These are phyloP conservation scores for Planococcus citri DNA, from an alignment of 1,140 invertebrate genomes.

Conservation along the genomic window DNA sequence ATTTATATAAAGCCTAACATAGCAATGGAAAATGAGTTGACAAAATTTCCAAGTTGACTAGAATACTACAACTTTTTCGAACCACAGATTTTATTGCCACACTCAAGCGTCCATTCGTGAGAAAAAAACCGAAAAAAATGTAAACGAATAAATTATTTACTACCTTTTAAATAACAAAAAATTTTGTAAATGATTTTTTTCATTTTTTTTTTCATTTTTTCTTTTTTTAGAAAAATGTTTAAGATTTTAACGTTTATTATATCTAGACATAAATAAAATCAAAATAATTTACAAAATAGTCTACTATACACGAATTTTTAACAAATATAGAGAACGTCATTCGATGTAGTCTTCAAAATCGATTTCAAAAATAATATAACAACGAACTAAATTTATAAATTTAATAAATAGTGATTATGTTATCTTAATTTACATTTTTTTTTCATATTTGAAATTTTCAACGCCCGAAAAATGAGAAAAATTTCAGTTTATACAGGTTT, in stretches of 20 bases:
- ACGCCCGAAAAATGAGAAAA: too few relatives aligned
- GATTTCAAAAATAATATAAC: background rate
- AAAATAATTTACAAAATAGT: background rate
- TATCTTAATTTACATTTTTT: slow-evolving; percentile 3
- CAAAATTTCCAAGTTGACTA: background rate
- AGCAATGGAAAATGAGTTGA: background rate
- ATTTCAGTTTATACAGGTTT: too few relatives aligned
- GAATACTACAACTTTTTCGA: background rate
- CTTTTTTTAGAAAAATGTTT: too few relatives aligned
- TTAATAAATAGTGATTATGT: background rate
- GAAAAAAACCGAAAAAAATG: background rate
- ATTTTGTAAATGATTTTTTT: background rate
- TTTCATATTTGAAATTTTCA: too few relatives aligned
- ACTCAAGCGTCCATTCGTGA: background rate
- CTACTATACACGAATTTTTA: slow-evolving; percentile 2
- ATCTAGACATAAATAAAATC: background rate
- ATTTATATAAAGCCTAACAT: background rate
- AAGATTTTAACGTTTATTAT: background rate
- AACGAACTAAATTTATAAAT: background rate
- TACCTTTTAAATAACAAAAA: background rate
- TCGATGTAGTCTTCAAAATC: background rate
- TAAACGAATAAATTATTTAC: background rate
- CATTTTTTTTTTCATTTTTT: too few relatives aligned
- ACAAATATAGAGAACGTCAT: background rate
- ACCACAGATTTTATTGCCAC: background rate